phyloP scores from a whole-genome alignment of 2,888 invertebrate species.

The Rhyacophila evoluta region DNA sequence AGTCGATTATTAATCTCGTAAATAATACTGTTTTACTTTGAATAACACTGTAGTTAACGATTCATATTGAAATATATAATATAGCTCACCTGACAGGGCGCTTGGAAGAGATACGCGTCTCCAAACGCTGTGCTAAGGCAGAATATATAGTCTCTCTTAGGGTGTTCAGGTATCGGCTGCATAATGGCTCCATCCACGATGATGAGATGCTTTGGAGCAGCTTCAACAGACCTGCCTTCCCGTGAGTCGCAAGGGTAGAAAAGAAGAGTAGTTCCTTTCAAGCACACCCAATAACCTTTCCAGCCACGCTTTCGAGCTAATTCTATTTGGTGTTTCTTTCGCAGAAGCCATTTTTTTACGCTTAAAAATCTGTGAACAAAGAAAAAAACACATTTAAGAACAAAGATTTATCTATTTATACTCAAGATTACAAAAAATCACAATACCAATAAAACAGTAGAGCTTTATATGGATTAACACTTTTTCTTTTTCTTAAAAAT shows the following conservation, averaged over 20 bases:
- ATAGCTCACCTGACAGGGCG: slow-evolving; percentile 78
- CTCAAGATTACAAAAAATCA: too few relatives aligned
- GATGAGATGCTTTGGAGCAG: slow-evolving; percentile 94
- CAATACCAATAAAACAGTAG: too few relatives aligned
- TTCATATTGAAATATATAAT: not conserved
- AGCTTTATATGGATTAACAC: too few relatives aligned
- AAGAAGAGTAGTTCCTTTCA: slow-evolving; percentile 95
- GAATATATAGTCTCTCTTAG: slow-evolving; percentile 97
- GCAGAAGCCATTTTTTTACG: slow-evolving; percentile 97
- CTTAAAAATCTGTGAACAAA: slow-evolving; percentile 86
- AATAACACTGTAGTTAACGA: too few relatives aligned
- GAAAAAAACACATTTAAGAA: too few relatives aligned
- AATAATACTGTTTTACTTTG: too few relatives aligned
- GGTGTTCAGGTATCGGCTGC: slow-evolving; percentile 99
- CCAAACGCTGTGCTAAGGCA: slow-evolving; percentile 98
- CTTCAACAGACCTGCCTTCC: slow-evolving; percentile 90
- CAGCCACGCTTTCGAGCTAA: slow-evolving; percentile 95
- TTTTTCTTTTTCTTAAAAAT: too few relatives aligned
- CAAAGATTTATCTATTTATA: too few relatives aligned
- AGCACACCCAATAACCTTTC: slow-evolving; percentile 99
- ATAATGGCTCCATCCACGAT: slow-evolving; percentile 97
- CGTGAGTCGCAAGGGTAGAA: slow-evolving; percentile 97
- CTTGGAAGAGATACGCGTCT: slow-evolving; percentile 97
- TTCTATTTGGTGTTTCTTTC: slow-evolving; percentile 97
- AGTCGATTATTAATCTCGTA: too few relatives aligned